Evolutionary conservation across 1,140 invertebrate genomes (phyloP).

Genomic region (Babylonia areolata): DNA sequence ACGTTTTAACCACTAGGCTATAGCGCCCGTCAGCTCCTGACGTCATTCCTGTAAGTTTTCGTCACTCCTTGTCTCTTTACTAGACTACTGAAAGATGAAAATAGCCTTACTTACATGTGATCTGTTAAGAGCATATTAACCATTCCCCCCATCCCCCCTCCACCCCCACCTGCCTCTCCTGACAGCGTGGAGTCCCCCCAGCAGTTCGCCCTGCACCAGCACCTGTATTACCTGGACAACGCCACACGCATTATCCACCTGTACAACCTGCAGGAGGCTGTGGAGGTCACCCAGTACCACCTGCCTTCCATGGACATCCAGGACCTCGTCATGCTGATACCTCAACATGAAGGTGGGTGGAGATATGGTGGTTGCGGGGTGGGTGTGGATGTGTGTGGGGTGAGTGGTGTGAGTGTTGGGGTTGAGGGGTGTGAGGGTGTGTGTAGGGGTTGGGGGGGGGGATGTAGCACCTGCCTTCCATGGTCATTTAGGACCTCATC

Average conservation of each 20-base stretch:
- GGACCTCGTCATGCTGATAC: background rate
- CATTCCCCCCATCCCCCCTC: no score
- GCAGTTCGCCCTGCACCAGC: background rate
- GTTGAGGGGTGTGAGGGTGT: background rate
- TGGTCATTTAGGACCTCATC: no score
- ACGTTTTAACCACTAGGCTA: no score
- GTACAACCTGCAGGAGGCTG: background rate
- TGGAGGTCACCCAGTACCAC: background rate
- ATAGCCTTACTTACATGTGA: no score
- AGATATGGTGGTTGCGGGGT: no score
- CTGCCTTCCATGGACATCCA: background rate
- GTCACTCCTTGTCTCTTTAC: background rate
- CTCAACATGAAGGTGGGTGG: background rate
- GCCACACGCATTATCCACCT: background rate
- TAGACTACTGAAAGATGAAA: no score
- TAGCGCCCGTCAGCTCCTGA: no score
- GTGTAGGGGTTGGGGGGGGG: background rate
- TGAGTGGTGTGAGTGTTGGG: background rate
- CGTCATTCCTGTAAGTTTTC: no score
- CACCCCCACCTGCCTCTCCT: no score
- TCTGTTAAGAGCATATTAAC: no score
- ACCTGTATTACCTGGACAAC: constrained; percentile 4
- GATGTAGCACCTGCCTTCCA: background rate
- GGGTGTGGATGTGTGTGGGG: no score
- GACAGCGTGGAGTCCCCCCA: background rate